These are phyloP conservation scores for Tigriopus californicus DNA, from an alignment of 2,888 invertebrate genomes.

Conservation along the genomic window DNA sequence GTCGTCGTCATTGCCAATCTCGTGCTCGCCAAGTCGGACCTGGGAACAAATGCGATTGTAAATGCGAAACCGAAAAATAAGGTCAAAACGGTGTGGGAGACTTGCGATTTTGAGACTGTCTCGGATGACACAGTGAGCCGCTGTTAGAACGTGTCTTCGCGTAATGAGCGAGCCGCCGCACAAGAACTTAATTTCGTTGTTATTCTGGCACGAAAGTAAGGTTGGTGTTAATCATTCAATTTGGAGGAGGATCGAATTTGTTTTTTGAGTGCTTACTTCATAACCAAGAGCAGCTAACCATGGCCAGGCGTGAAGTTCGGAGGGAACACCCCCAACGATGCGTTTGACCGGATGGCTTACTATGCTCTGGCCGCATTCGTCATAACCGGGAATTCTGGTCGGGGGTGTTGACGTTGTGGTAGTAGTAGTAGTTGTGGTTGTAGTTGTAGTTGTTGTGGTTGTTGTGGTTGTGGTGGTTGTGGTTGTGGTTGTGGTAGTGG, in stretches of 20 bases:
- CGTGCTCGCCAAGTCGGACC: constrained; percentile 57
- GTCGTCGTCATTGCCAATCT: constrained; percentile 42
- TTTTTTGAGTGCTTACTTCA: constrained; percentile 25
- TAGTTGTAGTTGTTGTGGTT: too few species aligned
- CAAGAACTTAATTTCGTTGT: constrained; percentile 21
- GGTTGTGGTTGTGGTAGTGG: background rate
- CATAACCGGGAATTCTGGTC: background rate
- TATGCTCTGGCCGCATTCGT: background rate
- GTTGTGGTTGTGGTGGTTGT: background rate
- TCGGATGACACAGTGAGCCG: constrained; percentile 31
- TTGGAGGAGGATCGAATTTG: too few species aligned
- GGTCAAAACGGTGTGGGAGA: too few species aligned
- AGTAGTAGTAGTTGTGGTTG: background rate
- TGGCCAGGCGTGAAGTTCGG: constrained; percentile 40
- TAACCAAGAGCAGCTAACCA: constrained; percentile 60
- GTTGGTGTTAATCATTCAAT: too few species aligned
- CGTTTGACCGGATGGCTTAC: background rate
- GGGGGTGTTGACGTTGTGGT: background rate
- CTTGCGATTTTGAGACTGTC: too few species aligned
- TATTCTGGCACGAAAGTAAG: too few species aligned
- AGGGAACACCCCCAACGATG: constrained; percentile 3
- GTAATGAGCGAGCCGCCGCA: constrained; percentile 26
- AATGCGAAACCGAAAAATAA: too few species aligned
- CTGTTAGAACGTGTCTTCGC: constrained; percentile 2
- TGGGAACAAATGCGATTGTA: constrained; percentile 34